Conservation (phyloP, 2,888 invertebrate species). For the Phrixothrix hirtus region DNA sequence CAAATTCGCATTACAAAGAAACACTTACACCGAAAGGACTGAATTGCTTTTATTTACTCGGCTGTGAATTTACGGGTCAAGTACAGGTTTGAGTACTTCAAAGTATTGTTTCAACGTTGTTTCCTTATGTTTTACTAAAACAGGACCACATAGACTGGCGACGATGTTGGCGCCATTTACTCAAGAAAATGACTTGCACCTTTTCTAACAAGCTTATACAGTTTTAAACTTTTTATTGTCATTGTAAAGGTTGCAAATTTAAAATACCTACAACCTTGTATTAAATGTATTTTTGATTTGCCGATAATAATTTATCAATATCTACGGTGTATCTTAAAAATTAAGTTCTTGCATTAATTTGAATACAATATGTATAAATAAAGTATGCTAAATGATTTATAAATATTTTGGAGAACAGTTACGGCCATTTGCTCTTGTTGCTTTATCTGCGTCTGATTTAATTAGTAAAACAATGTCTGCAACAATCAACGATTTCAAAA, state of each 20-base stretch:
- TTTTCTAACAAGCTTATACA: constrained; percentile 13
- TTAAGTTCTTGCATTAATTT: too few species aligned
- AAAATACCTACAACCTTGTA: too few species aligned
- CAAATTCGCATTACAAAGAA: neutral
- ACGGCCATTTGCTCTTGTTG: too few species aligned
- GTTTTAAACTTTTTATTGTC: constrained; percentile 7
- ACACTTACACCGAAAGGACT: neutral
- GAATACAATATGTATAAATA: too few species aligned
- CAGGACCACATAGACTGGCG: constrained; percentile 13
- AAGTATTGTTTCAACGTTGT: constrained; percentile 25
- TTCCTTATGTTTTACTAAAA: constrained; percentile 12
- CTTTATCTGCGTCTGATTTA: too few species aligned
- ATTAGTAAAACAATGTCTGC: too few species aligned
- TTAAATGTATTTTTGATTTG: neutral
- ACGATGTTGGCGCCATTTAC: constrained; percentile 33
- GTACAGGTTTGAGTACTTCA: constrained; percentile 11
- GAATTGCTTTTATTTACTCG: neutral
- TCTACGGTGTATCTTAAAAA: neutral
- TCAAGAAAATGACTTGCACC: constrained; percentile 32
- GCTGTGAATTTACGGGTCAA: neutral
- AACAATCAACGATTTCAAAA: too few species aligned
- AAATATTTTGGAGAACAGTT: too few species aligned
- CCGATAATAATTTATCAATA: neutral
- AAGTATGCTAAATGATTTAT: too few species aligned
- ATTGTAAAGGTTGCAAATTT: neutral